Evolutionary conservation across 2,888 invertebrate genomes (phyloP), one percentile per base, ranked within the genome.

Genomic region (Thymelicus sylvestris): DNA sequence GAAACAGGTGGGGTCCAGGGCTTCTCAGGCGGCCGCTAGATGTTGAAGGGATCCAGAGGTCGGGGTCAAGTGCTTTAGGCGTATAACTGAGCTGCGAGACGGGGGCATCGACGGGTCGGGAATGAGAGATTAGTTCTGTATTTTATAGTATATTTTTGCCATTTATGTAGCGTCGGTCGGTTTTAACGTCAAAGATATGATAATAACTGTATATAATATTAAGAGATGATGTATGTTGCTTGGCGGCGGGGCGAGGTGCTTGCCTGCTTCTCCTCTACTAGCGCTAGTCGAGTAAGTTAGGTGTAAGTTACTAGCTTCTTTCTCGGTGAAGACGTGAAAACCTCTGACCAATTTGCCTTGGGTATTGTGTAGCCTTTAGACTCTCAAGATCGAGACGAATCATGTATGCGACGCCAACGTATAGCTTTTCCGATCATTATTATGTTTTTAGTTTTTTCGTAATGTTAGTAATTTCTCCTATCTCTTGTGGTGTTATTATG

Each of bases 321-420:
- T 88, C 87, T 89, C 88, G 89, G 88, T 87, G 83, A 87, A 89
- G 87, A 87, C 84, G 88, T 88, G 86, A 83, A 89, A 88, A 88
- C 88, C 87, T 92, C 90, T 92, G 94, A 94, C 94, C 94, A 94
- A 94, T 91, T 88, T 91, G 93, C 94, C 94, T 94, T 93, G 87
- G 88, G 86, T 92, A 93, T 93, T 93, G 89, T 92, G 93, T 92
- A 92, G 93, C 92, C 86, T 91, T 88, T 91, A 91, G 90, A 87
- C 81, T 89, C 89, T 89, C 90, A 87, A 85, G 84, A 92, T 90
- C 88, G 88, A 86, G 85, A 91, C 81, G 78, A 90, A 92, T 91
- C 90, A 91, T 93, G 91, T 93, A 89, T 90, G 89, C 89, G 87
- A 85, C 86, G 90, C 91, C 90, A 88, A 88, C 81, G 80, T 84